Base-by-base conservation (phyloP, 2,797 vertebrate species). In the Danio choprae region DNA sequence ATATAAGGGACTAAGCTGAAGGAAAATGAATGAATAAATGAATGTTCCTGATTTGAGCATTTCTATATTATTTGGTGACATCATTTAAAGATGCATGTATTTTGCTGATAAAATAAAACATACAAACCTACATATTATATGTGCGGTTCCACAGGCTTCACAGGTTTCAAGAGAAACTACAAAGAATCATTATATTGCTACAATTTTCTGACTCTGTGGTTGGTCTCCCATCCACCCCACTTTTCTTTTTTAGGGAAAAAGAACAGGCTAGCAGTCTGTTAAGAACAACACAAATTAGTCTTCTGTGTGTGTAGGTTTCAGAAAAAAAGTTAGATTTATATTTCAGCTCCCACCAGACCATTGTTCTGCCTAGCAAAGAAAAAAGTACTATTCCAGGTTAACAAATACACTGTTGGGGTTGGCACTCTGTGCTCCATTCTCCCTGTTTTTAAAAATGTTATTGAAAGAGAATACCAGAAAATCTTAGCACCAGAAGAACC, bases 221-320 rank as follows among this genome's bases (percentile, higher is more conserved):
- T 64, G 74, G 74, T 64, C 48, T n/a, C 55, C 41, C 55, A n/a
- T n/a, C n/a, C n/a, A n/a, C n/a, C 7, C 5, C 50, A 41, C 6
- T 4, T 20, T 48, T 70, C 38, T 53, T 48, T 74, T 22, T 6
- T n/a, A n/a, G n/a, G 6, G 20, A 13, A 67, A 58, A 68, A 11
- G 16, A 22, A 13, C 50, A 46, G 74, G 22, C 51, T 18, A 67
- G 41, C 74, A 56, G 48, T 77, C 63, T 77, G 51, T 38, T 67
- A 67, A 67, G 41, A 77, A 67, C 74, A 77, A 59, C 55, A 58
- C 16, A 51, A 70, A 70, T 69, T 50, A 78, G n/a, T 68, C 55
- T 22, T 60, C 10, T 0, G 18, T 13, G 41, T 64, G 12, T 75
- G n/a, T 70, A 55, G 3, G 44, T 13, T 44, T 40, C 46, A 40